Percentiles rank a stretch among this genome's conserved stretches.
These are phyloP conservation scores for Brachyptera putata DNA, from an alignment of 2,888 invertebrate genomes.

Conservation along the genomic window DNA sequence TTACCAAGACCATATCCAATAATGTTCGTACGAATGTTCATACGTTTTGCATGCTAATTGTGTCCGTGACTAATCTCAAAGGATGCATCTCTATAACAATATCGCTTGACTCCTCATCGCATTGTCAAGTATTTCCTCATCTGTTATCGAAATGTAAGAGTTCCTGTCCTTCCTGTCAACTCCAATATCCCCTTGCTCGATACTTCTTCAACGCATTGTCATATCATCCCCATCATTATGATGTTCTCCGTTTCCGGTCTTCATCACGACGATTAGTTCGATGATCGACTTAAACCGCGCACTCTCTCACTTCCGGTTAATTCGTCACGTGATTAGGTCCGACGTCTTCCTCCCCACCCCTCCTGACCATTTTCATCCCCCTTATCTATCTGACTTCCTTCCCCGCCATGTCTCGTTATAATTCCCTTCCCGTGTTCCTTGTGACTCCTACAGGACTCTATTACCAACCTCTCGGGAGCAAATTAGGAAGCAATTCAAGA, in stretches of 20 bases:
- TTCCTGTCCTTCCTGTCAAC: too few species aligned
- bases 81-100: too few species aligned
- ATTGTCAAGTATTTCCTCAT: too few species aligned
- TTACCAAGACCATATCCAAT: too few species aligned
- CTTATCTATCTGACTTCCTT: constrained; percentile 5
- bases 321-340: background rate
- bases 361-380: background rate
- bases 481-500: background rate
- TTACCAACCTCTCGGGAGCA: background rate
- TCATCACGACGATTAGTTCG: constrained; percentile 14
- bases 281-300: background rate
- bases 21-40: too few species aligned
- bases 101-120: too few species aligned
- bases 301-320: background rate
- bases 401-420: background rate
- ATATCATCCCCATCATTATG: background rate
- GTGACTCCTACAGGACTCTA: constrained; percentile 1
- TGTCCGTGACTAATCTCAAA: too few species aligned
- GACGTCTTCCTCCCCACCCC: background rate
- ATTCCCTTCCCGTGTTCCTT: background rate
- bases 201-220: background rate
- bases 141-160: too few species aligned
- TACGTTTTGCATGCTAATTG: too few species aligned
- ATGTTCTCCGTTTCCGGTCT: background rate
- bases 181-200: too few species aligned